A percentile compares a stretch with the other conserved stretches of the same genome.
Evolutionary conservation across 2,113 vertebrate species (phyloP).

Genomic region (Edolisoma coerulescens): DNA sequence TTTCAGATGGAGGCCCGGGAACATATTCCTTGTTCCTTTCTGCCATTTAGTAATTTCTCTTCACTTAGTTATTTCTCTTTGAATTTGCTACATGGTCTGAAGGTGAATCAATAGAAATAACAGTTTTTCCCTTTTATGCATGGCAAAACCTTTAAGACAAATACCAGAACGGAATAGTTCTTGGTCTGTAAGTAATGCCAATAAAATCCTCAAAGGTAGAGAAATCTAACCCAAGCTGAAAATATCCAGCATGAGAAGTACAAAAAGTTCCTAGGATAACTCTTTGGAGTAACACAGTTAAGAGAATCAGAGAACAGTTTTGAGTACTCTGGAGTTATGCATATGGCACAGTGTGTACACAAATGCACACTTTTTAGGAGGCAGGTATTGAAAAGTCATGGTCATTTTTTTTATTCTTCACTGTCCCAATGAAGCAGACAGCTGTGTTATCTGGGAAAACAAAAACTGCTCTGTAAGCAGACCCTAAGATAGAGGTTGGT

Average conservation of each 20-base stretch:
- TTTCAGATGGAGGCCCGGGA: background rate
- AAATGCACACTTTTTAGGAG: background rate
- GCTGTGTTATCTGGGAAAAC: background rate
- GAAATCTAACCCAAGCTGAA: background rate
- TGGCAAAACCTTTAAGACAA: background rate
- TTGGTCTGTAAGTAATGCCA: background rate
- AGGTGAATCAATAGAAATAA: background rate
- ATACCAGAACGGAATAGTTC: background rate
- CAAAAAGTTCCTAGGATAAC: background rate
- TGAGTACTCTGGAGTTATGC: background rate
- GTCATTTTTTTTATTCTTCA: background rate
- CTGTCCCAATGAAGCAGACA: background rate
- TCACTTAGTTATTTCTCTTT: background rate
- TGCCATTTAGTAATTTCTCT: background rate
- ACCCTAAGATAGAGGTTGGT: background rate
- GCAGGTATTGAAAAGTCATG: background rate
- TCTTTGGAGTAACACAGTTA: background rate
- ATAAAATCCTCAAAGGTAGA: background rate
- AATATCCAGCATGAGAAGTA: background rate
- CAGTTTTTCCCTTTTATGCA: background rate
- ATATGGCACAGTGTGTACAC: rapidly evolving
- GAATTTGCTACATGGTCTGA: background rate
- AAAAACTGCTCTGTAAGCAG: background rate
- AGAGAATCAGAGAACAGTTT: background rate
- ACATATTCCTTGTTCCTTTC: background rate